A percentile compares a stretch with the other conserved stretches of the same genome.
Evolutionary conservation across 2,113 vertebrate genomes (phyloP).

Genomic region (Puma concolor): DNA sequence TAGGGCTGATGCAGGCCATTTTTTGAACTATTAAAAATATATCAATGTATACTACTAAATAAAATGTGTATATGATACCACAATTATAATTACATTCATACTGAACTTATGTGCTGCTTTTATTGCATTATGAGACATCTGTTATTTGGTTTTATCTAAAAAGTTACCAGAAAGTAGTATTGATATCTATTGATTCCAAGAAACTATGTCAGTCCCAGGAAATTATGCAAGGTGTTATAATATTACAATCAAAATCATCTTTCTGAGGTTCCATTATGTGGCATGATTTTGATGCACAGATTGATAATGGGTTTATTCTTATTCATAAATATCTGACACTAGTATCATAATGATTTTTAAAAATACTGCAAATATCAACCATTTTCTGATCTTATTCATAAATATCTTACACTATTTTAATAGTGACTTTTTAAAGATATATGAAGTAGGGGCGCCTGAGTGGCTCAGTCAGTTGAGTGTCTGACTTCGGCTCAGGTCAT

Average conservation of each 20-base stretch:
- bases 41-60: neutral
- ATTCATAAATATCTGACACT: neutral
- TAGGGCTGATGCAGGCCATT: neutral
- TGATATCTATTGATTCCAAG: neutral
- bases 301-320: neutral
- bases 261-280: neutral
- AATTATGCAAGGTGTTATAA: neutral
- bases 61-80: neutral
- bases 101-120: neutral
- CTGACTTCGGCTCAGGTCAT: too few species aligned
- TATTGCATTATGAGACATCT: neutral
- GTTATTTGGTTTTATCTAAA: neutral
- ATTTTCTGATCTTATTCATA: neutral
- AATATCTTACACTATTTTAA: neutral
- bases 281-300: neutral
- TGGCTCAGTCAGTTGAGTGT: too few species aligned
- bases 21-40: neutral
- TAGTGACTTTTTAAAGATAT: neutral
- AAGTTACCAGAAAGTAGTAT: neutral
- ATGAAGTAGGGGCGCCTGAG: too few species aligned
- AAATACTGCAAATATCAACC: neutral
- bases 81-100: neutral
- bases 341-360: neutral
- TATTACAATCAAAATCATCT: neutral
- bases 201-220: neutral